Conservation (phyloP, 2,113 vertebrate species). For the Strigops habroptila region DNA sequence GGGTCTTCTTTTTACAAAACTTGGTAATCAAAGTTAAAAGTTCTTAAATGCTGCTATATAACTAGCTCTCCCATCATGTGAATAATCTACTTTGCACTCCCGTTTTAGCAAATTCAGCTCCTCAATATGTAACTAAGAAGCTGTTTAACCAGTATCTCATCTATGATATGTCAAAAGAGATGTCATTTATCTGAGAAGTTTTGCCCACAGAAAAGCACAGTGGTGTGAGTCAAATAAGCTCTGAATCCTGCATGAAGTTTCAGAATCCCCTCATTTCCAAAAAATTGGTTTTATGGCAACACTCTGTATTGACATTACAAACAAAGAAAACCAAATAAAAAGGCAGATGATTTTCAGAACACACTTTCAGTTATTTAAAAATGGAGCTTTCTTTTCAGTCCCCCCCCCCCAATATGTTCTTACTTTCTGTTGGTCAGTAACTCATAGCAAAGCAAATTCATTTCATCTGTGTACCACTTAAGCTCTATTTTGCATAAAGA, state of each 20-base stretch:
- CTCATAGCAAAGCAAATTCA: background rate
- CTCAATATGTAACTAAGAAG: background rate
- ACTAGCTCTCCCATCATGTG: background rate
- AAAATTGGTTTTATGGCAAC: background rate
- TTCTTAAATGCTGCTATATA: background rate
- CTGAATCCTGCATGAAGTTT: background rate
- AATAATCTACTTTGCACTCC: background rate
- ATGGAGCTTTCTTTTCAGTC: background rate
- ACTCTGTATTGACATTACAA: background rate
- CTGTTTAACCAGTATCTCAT: background rate
- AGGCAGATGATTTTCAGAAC: background rate
- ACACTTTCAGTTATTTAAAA: background rate
- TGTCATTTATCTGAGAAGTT: background rate
- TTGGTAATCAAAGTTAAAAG: background rate
- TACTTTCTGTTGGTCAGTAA: background rate
- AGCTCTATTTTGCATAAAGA: background rate
- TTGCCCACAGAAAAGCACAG: background rate
- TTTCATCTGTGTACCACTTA: background rate
- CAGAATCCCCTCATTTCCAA: background rate
- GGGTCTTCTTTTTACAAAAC: background rate
- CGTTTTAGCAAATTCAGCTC: background rate
- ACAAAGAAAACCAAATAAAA: background rate
- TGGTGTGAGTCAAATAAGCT: background rate
- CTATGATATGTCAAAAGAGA: background rate
- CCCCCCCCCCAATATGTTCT: accelerated